Conservation (phyloP, 2,888 invertebrate genomes). For the Eudemis profundana region DNA sequence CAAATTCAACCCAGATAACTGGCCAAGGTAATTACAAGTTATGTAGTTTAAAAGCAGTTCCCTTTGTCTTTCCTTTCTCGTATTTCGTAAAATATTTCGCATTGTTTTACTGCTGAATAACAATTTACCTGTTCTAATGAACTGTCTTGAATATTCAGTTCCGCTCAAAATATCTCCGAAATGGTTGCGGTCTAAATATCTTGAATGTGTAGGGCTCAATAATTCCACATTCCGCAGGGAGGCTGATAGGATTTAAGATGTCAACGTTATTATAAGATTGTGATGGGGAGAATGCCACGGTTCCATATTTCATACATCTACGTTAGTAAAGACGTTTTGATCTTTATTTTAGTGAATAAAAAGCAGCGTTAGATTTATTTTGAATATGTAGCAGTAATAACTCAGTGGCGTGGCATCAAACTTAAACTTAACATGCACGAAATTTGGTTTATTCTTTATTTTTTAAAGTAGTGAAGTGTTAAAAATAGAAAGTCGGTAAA, state of each 20-base stretch:
- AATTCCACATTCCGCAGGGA: constrained; percentile 28
- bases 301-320: constrained; percentile 4
- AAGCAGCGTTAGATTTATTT: neutral
- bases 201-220: constrained; percentile 32
- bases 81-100: constrained; percentile 37
- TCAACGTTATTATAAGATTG: constrained; percentile 20
- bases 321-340: neutral
- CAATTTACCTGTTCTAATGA: constrained; percentile 40
- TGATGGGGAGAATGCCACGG: constrained; percentile 9
- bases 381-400: too few species aligned
- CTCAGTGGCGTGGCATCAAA: too few species aligned
- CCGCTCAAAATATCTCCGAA: constrained; percentile 18
- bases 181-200: constrained; percentile 32
- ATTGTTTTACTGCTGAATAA: constrained; percentile 41
- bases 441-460: too few species aligned
- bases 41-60: constrained; percentile 41
- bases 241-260: constrained; percentile 21
- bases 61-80: constrained; percentile 39
- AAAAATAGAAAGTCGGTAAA: too few species aligned
- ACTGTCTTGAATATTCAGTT: constrained; percentile 36
- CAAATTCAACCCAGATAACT: constrained; percentile 36
- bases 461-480: too few species aligned
- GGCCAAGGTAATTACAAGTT: constrained; percentile 42
- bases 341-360: neutral
- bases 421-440: too few species aligned